Evolutionary conservation across 2,888 invertebrate genomes (phyloP).

Genomic region (Calameuta idolon): DNA sequence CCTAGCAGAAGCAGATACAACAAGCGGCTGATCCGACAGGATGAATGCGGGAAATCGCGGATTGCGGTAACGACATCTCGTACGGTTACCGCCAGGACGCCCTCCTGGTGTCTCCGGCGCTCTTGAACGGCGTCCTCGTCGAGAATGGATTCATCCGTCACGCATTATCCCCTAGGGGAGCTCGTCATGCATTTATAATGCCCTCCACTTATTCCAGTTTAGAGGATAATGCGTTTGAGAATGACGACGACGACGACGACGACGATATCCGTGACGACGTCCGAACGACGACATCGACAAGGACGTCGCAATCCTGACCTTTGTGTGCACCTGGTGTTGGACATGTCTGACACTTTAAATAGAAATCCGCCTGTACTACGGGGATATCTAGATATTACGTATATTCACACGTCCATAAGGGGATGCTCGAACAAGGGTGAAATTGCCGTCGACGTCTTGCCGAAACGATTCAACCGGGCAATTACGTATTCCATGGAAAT

Average conservation of each 20-base stretch:
- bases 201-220: conserved; percentile 25
- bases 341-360: too few species aligned
- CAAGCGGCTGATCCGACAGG: conserved; percentile 12
- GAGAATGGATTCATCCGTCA: conserved; percentile 24
- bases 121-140: not conserved
- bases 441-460: too few species aligned
- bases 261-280: too few species aligned
- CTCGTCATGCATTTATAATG: conserved; percentile 26
- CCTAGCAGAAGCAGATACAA: too few species aligned
- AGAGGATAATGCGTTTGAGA: conserved; percentile 15
- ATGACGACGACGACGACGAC: not conserved
- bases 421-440: too few species aligned
- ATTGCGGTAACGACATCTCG: conserved; percentile 5
- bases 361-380: too few species aligned
- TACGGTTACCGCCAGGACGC: not conserved
- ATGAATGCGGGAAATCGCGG: conserved; percentile 19
- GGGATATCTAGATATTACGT: too few species aligned
- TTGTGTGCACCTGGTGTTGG: too few species aligned
- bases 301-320: too few species aligned
- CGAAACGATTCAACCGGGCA: not conserved
- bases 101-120: not conserved
- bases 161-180: conserved; percentile 20
- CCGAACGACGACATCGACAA: too few species aligned
- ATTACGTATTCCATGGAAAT: conserved; percentile 20
- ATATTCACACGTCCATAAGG: too few species aligned